Evolutionary conservation across 2,888 invertebrate species (phyloP).

Genomic region (Parnassius smintheus): DNA sequence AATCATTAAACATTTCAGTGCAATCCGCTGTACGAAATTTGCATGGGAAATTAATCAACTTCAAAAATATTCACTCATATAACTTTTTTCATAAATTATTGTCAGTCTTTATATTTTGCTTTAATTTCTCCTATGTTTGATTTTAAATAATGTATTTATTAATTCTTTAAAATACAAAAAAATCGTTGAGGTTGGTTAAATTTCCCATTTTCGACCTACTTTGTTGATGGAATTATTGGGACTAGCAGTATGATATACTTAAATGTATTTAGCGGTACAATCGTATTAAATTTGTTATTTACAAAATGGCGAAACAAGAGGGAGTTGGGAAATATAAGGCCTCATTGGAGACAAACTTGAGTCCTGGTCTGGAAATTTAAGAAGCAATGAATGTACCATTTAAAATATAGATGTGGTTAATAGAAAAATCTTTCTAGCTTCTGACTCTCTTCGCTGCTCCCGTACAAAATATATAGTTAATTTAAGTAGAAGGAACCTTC

Average conservation of each 20-base stretch:
- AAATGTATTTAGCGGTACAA: constrained; percentile 1
- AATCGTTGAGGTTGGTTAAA: constrained; percentile 5
- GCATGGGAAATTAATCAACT: constrained; percentile 7
- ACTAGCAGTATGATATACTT: constrained; percentile 5
- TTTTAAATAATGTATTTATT: not conserved
- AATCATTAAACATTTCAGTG: not conserved
- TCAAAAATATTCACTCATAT: constrained; percentile 2
- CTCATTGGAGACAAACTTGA: not conserved
- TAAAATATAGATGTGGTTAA: constrained; percentile 23
- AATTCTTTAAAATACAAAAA: not conserved
- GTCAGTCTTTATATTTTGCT: not conserved
- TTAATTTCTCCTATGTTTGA: not conserved
- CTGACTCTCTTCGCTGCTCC: constrained; percentile 25
- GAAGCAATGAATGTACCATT: constrained; percentile 2
- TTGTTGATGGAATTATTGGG: constrained; percentile 14
- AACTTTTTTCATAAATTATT: not conserved
- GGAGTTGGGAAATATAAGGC: not conserved
- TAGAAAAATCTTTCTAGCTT: constrained; percentile 22
- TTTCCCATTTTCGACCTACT: constrained; percentile 2
- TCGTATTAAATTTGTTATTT: not conserved
- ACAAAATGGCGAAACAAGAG: not conserved
- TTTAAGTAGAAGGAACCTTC: constrained; percentile 26
- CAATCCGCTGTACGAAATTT: constrained; percentile 24
- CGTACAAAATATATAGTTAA: constrained; percentile 23
- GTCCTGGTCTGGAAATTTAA: not conserved